phyloP scores from a whole-genome alignment of 2,888 invertebrate species.

The Drosophila acutilabella region DNA sequence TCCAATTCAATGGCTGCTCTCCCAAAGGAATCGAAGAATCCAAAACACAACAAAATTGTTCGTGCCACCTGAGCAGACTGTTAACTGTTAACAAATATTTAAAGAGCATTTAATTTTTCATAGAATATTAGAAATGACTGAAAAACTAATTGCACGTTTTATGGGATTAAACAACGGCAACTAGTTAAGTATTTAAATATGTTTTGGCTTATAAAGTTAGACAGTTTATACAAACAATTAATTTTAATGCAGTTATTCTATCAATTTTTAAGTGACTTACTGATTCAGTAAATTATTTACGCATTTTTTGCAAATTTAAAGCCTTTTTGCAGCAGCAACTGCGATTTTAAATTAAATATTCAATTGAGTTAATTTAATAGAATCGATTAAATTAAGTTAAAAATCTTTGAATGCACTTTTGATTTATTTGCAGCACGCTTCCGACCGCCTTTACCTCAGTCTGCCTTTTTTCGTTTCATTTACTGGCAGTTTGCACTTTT shows the following conservation, averaged over 20 bases:
- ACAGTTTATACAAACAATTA: conserved; percentile 7
- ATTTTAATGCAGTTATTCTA: background rate
- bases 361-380: conserved; percentile 16
- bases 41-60: conserved; percentile 14
- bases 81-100: conserved; percentile 19
- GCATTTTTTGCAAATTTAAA: background rate
- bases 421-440: conserved; percentile 17
- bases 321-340: background rate
- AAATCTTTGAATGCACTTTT: conserved; percentile 15
- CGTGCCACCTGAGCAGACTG: conserved; percentile 18
- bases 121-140: background rate
- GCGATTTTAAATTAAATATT: conserved; percentile 1
- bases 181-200: background rate
- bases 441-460: background rate
- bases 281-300: conserved; percentile 3
- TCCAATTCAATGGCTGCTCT: conserved; percentile 54
- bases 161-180: background rate
- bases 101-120: conserved; percentile 14
- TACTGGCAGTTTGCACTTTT: conserved; percentile 33
- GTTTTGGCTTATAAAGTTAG: conserved; percentile 2
- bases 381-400: conserved; percentile 15
- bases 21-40: conserved; percentile 6
- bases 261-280: conserved; percentile 1
- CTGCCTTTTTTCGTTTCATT: background rate
- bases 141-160: background rate